Conservation (phyloP, 2,797 vertebrate genomes). For the Chelonia mydas region DNA sequence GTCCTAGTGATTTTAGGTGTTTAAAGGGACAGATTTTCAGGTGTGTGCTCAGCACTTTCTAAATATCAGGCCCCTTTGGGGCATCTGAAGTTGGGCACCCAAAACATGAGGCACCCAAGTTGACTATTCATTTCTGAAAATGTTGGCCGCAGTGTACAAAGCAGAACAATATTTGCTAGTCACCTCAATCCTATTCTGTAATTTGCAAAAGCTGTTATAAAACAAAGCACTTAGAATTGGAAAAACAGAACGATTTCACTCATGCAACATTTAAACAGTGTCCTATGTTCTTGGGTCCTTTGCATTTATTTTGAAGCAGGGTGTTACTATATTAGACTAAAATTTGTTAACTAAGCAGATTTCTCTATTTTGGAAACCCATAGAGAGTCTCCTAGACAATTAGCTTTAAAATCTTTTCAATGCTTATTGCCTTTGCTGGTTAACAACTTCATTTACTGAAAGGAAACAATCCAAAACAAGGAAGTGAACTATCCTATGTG, state of each 20-base stretch:
- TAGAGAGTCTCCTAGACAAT: neutral
- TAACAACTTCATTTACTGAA: neutral
- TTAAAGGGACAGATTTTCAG: neutral
- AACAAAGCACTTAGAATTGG: neutral
- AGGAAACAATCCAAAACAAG: neutral
- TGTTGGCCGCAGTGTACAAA: neutral
- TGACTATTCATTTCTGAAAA: neutral
- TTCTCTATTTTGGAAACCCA: slow-evolving; percentile 23
- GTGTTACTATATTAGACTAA: neutral
- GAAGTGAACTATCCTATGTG: neutral
- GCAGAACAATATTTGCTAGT: neutral
- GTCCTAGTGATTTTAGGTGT: neutral
- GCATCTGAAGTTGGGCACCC: neutral
- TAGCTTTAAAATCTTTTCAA: neutral
- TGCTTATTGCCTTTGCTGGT: neutral
- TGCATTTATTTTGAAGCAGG: neutral
- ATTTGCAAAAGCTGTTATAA: neutral
- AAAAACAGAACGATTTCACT: neutral
- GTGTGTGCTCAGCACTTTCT: neutral
- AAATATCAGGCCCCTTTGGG: neutral
- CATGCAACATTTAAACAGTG: fast-evolving
- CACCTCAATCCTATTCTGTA: neutral
- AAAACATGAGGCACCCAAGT: neutral
- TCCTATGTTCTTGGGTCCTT: neutral
- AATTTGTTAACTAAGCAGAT: neutral